A percentile compares a stretch with the other conserved stretches of the same genome.
These are phyloP conservation scores for Microctenopoma steveboyesi DNA, from an alignment of 2,797 vertebrate genomes.

Conservation along the genomic window DNA sequence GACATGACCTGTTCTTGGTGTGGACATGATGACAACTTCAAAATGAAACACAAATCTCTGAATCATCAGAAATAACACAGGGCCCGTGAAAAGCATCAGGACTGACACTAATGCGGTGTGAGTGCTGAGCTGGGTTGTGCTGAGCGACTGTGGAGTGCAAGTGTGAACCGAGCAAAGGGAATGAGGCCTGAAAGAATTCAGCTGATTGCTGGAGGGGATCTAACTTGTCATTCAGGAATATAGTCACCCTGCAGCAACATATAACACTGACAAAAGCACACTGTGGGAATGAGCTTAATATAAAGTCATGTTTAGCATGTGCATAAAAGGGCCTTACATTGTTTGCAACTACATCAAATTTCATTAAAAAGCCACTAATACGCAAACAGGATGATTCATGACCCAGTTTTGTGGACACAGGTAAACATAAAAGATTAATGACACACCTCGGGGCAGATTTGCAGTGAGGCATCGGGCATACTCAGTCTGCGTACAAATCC, in stretches of 20 bases:
- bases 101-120: slow-evolving; percentile 79
- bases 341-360: slow-evolving; percentile 7
- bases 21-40: slow-evolving; percentile 73
- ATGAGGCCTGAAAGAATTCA: slow-evolving; percentile 30
- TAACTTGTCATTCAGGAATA: slow-evolving; percentile 32
- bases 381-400: slow-evolving; percentile 28
- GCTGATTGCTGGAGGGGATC: slow-evolving; percentile 30
- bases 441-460: slow-evolving; percentile 84
- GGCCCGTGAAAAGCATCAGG: slow-evolving; percentile 67
- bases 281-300: background rate
- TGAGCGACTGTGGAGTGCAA: slow-evolving; percentile 53
- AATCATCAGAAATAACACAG: slow-evolving; percentile 77
- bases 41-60: slow-evolving; percentile 73
- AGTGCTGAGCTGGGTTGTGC: slow-evolving; percentile 72
- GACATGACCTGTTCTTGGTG: slow-evolving; percentile 54
- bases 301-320: slow-evolving; percentile 1
- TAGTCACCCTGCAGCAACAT: slow-evolving; percentile 8
- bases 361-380: background rate
- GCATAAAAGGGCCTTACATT: background rate
- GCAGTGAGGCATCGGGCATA: slow-evolving; percentile 85
- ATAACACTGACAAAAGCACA: slow-evolving; percentile 4
- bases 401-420: slow-evolving; percentile 15
- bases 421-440: slow-evolving; percentile 38
- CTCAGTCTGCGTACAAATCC: slow-evolving; percentile 88
- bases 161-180: slow-evolving; percentile 62